Evolutionary conservation across 2,797 vertebrate genomes (phyloP), one percentile per base, ranked within the genome.

Genomic region (Anisognathus igniventris): DNA sequence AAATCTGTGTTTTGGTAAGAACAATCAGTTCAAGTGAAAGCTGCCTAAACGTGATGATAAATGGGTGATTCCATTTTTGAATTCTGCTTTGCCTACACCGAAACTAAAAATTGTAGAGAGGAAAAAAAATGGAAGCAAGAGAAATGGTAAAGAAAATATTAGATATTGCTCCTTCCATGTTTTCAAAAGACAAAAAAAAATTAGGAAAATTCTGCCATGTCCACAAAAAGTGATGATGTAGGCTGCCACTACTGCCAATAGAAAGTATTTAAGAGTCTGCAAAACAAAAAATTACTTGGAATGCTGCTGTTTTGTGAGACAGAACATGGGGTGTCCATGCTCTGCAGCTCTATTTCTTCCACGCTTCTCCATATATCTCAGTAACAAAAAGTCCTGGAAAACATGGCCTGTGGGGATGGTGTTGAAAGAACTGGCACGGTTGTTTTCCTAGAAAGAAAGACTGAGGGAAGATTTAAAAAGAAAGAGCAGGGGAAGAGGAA

Each of bases 381-480:
- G 12, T 48, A 56, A 65, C 1, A 2, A 37, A 27, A 3, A 2
- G 56, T 58, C 28, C 77, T 84, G 47, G 28, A 78, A 93, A 78
- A 70, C 33, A 51, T 4, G 3, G 82, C 37, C 51, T 44, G 44
- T 62, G 53, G 45, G 54, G n/a, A 75, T 4, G 4, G 24, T 25
- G 12, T 30, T 85, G 48, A 82, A 81, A 91, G 67, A 81, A 58
- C 22, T 3, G 1, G 23, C 12, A 37, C 3, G 0, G 1, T 14
- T 79, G 57, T 89, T 67, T 88, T 94, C 84, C 87, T 89, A 92
- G 92, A 85, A 72, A 88, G 83, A 60, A 78, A 77, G 84, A 67
- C 56, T 42, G 60, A 79, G 33, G 19, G 22, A 79, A 91, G 27
- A 39, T 64, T 79, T 85, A 21, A 79, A 87, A 82, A 82, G 56